Base-by-base conservation (phyloP, 1,140 invertebrate species). In the Calycopis cecrops region DNA sequence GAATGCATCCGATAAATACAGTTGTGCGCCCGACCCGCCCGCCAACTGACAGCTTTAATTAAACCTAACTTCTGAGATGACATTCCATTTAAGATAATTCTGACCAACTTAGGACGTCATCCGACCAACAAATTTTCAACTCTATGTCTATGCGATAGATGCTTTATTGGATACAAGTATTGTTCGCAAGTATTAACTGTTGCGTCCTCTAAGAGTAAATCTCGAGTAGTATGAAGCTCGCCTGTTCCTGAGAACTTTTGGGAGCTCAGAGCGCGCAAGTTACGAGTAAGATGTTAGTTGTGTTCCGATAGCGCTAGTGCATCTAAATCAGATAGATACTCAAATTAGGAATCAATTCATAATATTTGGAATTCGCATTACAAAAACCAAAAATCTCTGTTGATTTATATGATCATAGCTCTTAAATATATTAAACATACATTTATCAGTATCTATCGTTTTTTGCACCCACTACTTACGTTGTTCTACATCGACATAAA, bases 11-110 rank as follows among this genome's bases (percentile, higher is more conserved):
- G 14, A 16, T 44, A 16, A 14, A 16, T 16, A 14, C 40, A 14
- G 14, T 16, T 9, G 14, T 16, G 14, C 16, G 7, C 14, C 4
- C 40, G 14, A 14, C 40, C 12, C 14, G 40, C 2, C 55, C 66
- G 65, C 56, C 65, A 57, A 62, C 60, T 67, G 65, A 58, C 66
- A 76, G 78, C 73, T 77, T 77, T 78, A 80, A 80, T 80, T 80
- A 80, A 78, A 76, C 71, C 70, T 67, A 80, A 79, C 73, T 79
- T 77, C 66, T 67, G 64, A 72, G 73, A 76, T 80, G 77, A 78
- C 71, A 70, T 70, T 71, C 69, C 63, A 63, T 63, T 71, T 64
- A 59, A 74, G 75, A 78, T 78, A 76, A 74, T 70, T 67, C 64
- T 55, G 37, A 47, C 57, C 65, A 65, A 55, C 55, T 60, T 47